phyloP scores from a whole-genome alignment of 1,140 invertebrate genomes.

The Aphis gossypii region DNA sequence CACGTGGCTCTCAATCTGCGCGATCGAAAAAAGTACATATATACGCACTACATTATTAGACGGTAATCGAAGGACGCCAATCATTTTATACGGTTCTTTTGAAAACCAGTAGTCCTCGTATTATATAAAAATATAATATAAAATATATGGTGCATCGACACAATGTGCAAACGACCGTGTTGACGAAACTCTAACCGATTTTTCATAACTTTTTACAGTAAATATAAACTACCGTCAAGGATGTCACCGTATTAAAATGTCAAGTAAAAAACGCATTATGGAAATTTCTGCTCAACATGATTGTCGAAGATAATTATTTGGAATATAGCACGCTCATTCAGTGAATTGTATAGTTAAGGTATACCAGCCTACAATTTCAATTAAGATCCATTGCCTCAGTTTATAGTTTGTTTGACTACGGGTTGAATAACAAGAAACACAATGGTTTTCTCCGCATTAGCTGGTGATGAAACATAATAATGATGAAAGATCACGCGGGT shows the following conservation, averaged over 20 bases:
- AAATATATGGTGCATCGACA: background rate
- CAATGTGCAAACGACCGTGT: background rate
- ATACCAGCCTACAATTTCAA: background rate
- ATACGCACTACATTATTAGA: background rate
- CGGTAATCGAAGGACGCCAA: slow-evolving; percentile 17
- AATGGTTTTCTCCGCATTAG: background rate
- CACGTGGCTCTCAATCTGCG: background rate
- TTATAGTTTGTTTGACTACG: background rate
- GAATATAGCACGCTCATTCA: background rate
- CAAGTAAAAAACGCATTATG: background rate
- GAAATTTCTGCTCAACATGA: background rate
- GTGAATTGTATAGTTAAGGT: background rate
- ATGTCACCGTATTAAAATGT: background rate
- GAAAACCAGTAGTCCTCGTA: slow-evolving; percentile 24
- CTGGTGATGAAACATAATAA: background rate
- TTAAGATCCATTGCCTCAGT: background rate
- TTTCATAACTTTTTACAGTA: background rate
- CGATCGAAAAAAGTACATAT: background rate
- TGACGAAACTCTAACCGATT: background rate
- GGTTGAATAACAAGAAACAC: background rate
- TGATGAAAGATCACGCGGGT: background rate
- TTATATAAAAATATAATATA: background rate
- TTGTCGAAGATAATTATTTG: background rate
- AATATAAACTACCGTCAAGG: slow-evolving; percentile 24
- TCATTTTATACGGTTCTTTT: slow-evolving; percentile 36